Percentiles rank a stretch among this genome's conserved stretches.
Evolutionary conservation across 2,888 invertebrate genomes (phyloP).

Genomic region (Aleiodes testaceus): DNA sequence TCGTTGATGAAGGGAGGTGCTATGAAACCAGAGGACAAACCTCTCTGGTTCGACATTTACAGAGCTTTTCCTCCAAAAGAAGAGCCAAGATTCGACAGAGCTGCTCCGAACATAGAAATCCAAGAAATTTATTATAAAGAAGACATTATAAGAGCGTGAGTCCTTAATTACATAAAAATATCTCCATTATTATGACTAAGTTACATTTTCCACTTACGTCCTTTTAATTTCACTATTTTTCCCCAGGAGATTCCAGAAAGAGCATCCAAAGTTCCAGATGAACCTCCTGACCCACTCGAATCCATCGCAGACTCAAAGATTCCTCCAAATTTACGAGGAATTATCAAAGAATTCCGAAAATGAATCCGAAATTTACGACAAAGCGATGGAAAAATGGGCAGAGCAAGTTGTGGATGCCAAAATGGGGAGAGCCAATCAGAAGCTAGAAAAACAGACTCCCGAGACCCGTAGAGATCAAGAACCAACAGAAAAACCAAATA

Average conservation of each 20-base stretch:
- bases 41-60: constrained; percentile 95
- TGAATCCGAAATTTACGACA: constrained; percentile 5
- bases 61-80: constrained; percentile 90
- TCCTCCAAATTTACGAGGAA: constrained; percentile 78
- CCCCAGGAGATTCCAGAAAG: constrained; percentile 79
- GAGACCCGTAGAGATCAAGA: background rate
- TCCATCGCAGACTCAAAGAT: constrained; percentile 77
- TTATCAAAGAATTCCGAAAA: constrained; percentile 71
- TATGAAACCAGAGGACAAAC: constrained; percentile 86
- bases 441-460: background rate
- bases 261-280: constrained; percentile 75
- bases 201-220: too few species aligned
- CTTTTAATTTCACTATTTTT: constrained; percentile 49
- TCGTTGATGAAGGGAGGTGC: constrained; percentile 88
- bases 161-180: constrained; percentile 8
- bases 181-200: too few species aligned
- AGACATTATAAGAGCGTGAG: constrained; percentile 89
- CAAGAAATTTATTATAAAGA: constrained; percentile 87
- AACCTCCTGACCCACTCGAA: constrained; percentile 75
- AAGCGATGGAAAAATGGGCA: constrained; percentile 14
- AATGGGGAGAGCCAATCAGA: background rate
- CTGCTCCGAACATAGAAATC: constrained; percentile 78
- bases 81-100: constrained; percentile 85
- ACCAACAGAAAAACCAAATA: background rate
- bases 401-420: background rate